Conservation (phyloP, 2,797 vertebrate species). For the Emys orbicularis region DNA sequence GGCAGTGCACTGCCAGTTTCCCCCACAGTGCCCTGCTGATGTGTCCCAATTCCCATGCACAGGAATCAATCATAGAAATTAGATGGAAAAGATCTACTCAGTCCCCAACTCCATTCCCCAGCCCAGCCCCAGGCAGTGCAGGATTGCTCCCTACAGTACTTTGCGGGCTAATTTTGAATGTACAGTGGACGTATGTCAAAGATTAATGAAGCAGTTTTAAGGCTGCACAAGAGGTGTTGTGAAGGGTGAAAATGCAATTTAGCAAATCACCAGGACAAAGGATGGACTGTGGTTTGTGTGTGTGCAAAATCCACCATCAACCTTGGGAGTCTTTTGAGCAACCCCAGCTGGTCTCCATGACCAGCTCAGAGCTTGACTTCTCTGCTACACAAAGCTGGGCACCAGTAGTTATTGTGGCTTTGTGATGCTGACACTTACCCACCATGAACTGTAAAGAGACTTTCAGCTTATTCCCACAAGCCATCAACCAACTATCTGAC, state of each 20-base stretch:
- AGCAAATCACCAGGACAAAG: neutral
- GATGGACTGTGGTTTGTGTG: neutral
- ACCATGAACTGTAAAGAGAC: neutral
- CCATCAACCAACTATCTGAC: neutral
- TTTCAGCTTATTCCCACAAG: neutral
- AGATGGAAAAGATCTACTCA: neutral
- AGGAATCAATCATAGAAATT: neutral
- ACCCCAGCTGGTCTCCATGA: neutral
- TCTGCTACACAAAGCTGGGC: neutral
- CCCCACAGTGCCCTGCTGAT: neutral
- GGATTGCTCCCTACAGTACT: neutral
- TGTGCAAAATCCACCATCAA: neutral
- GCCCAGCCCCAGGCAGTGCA: too few species aligned
- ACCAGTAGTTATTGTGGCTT: neutral
- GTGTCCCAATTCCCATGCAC: too few species aligned
- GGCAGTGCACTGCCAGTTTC: neutral
- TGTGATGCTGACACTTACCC: fast-evolving
- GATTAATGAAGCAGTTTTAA: neutral
- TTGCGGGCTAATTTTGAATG: neutral
- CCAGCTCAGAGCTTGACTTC: fast-evolving
- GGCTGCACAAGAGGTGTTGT: too few species aligned
- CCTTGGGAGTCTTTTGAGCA: neutral
- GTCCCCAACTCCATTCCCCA: neutral
- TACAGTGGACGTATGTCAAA: neutral
- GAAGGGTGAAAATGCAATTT: neutral